Conservation (phyloP, 2,888 invertebrate genomes). For the Hipparchia semele region DNA sequence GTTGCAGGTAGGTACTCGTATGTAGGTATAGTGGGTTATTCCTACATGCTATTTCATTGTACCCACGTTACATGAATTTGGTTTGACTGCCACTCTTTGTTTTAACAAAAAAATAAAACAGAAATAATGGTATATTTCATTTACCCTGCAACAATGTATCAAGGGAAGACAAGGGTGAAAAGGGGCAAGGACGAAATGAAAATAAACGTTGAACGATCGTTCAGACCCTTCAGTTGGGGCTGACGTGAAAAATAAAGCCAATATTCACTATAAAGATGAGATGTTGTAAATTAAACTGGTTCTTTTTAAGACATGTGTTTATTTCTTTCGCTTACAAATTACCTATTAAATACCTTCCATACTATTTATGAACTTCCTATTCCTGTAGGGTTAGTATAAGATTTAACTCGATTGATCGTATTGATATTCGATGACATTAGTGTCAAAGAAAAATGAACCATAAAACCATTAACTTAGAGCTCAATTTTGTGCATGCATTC, state of each 20-base stretch:
- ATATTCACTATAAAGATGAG: conserved; percentile 39
- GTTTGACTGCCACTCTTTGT: conserved; percentile 47
- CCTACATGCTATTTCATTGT: too few relatives aligned
- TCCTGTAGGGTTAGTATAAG: too few relatives aligned
- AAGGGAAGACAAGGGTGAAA: conserved; percentile 74
- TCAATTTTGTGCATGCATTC: too few relatives aligned
- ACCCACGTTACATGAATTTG: background rate
- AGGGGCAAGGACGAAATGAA: conserved; percentile 70
- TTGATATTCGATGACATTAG: too few relatives aligned
- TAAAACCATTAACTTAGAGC: too few relatives aligned
- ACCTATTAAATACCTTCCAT: too few relatives aligned
- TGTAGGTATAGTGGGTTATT: too few relatives aligned
- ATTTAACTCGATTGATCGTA: too few relatives aligned
- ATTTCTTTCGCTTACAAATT: background rate
- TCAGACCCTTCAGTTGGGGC: conserved; percentile 56
- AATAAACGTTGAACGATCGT: conserved; percentile 74
- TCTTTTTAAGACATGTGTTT: conserved; percentile 2
- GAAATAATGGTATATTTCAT: conserved; percentile 71
- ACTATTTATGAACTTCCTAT: too few relatives aligned
- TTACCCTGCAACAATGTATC: conserved; percentile 74
- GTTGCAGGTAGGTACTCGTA: too few relatives aligned
- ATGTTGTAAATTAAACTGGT: conserved; percentile 32
- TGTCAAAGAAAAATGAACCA: too few relatives aligned
- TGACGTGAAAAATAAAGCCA: conserved; percentile 39
- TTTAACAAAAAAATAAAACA: conserved; percentile 58